Evolutionary conservation across 1,140 invertebrate genomes (phyloP).

Genomic region (Neelides sp.): DNA sequence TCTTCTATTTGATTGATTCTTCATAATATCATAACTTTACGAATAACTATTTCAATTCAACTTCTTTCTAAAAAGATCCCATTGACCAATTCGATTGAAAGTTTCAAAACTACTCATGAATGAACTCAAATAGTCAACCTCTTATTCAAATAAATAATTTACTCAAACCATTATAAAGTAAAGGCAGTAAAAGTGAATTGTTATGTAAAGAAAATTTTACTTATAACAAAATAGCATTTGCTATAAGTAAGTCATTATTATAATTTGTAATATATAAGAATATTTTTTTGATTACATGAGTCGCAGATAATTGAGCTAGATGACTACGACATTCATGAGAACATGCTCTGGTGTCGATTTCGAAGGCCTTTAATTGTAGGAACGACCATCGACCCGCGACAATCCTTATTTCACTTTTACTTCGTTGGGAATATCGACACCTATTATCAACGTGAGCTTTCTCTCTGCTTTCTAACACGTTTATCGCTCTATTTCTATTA

Average conservation of each 20-base stretch:
- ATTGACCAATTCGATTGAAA: too few relatives aligned
- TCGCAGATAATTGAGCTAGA: conserved; percentile 20
- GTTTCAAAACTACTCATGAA: too few relatives aligned
- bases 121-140: too few relatives aligned
- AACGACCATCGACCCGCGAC: conserved; percentile 11
- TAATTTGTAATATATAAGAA: background rate
- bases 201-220: too few relatives aligned
- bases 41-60: background rate
- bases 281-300: background rate
- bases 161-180: too few relatives aligned
- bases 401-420: conserved; percentile 22
- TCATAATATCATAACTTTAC: background rate
- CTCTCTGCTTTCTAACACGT: too few relatives aligned
- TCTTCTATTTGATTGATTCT: background rate
- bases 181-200: too few relatives aligned
- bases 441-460: conserved; percentile 8
- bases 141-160: too few relatives aligned
- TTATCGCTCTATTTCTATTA: too few relatives aligned
- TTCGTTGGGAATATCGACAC: conserved; percentile 20
- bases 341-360: conserved; percentile 29
- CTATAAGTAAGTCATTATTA: background rate
- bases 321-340: conserved; percentile 24
- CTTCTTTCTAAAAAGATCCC: too few relatives aligned
- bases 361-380: conserved; percentile 8
- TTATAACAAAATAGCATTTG: too few relatives aligned